phyloP scores from a whole-genome alignment of 2,797 vertebrate genomes.

The Mormyrops attenuatus region DNA sequence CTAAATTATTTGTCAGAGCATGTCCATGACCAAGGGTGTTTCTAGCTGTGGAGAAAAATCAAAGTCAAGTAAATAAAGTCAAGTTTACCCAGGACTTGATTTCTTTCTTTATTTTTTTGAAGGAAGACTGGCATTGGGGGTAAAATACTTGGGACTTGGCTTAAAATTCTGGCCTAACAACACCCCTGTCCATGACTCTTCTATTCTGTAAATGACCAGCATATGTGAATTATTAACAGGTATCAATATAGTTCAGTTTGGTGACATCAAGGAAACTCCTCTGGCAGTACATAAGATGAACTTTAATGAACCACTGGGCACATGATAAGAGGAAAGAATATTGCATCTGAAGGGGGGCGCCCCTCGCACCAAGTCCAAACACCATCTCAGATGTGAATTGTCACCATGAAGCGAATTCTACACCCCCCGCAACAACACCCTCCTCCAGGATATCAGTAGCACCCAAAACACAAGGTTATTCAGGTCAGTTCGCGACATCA shows the following conservation, averaged over 20 bases:
- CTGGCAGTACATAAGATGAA: not conserved
- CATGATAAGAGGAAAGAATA: not conserved
- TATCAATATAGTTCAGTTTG: not conserved
- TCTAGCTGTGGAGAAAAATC: not conserved
- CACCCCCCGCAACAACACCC: not conserved
- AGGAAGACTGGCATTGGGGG: not conserved
- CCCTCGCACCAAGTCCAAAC: not conserved
- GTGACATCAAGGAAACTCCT: not conserved
- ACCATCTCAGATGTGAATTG: not conserved
- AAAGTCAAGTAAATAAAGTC: not conserved
- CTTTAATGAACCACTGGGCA: not conserved
- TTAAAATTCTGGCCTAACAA: not conserved
- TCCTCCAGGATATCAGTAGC: not conserved
- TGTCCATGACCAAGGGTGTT: not conserved
- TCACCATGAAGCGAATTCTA: not conserved
- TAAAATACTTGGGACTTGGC: not conserved
- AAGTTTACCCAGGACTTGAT: not conserved
- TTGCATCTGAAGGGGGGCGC: not conserved
- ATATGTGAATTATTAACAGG: not conserved
- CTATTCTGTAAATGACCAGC: not conserved
- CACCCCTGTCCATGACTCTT: not conserved
- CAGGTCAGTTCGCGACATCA: not conserved
- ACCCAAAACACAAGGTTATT: not conserved
- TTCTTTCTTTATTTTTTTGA: not conserved
- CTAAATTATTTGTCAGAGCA: not conserved